These are phyloP conservation scores for Mayetiola destructor DNA, from an alignment of 2,888 invertebrate genomes.

Conservation along the genomic window DNA sequence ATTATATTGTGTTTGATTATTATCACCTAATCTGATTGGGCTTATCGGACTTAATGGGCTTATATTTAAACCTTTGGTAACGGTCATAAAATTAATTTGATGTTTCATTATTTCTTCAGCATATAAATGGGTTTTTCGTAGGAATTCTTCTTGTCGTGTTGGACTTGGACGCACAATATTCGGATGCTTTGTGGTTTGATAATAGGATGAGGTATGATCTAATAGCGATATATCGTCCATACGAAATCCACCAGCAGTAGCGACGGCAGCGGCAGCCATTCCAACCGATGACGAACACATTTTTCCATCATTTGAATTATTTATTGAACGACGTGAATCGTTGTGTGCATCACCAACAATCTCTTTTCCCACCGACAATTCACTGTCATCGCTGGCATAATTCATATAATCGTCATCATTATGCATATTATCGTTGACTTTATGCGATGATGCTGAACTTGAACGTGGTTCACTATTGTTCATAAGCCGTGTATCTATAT, in stretches of 20 bases:
- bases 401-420: slow-evolving; percentile 37
- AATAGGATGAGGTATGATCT: neutral
- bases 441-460: slow-evolving; percentile 16
- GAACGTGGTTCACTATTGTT: slow-evolving; percentile 12
- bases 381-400: slow-evolving; percentile 63
- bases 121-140: slow-evolving; percentile 34
- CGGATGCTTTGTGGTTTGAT: neutral
- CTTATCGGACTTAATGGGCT: no score
- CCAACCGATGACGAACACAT: neutral
- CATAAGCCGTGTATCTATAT: neutral
- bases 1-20: slow-evolving; percentile 19
- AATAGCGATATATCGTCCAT: slow-evolving; percentile 15
- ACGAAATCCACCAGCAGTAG: no score
- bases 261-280: slow-evolving; percentile 18
- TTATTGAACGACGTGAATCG: neutral
- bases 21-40: slow-evolving; percentile 13
- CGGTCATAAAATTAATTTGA: slow-evolving; percentile 36
- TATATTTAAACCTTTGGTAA: slow-evolving; percentile 25
- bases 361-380: slow-evolving; percentile 68
- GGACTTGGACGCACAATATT: slow-evolving; percentile 23
- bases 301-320: neutral
- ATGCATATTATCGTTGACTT: slow-evolving; percentile 20
- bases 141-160: slow-evolving; percentile 32
- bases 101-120: slow-evolving; percentile 36
- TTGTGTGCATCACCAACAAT: slow-evolving; percentile 20